Conservation (phyloP, 1,140 invertebrate species). For the Ips nitidus region DNA sequence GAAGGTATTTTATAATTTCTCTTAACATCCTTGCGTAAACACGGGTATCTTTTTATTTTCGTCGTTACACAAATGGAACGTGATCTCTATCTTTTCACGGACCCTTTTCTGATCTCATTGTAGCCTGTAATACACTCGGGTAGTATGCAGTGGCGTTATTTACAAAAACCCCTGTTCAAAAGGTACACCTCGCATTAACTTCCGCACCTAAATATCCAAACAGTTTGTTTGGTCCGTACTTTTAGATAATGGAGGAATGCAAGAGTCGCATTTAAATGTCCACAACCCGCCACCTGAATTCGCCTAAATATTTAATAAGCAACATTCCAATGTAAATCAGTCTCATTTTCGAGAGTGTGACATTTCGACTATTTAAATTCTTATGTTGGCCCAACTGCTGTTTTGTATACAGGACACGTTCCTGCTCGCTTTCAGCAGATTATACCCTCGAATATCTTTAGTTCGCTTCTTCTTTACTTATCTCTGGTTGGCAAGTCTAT, state of each 20-base stretch:
- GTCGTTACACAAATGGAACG: no score
- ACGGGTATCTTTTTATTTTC: no score
- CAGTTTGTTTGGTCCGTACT: constrained; percentile 30
- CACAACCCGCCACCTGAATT: constrained; percentile 33
- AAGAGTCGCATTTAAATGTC: constrained; percentile 31
- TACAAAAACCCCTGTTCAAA: no score
- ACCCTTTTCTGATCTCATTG: no score
- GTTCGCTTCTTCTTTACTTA: constrained; percentile 47
- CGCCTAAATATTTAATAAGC: constrained; percentile 50
- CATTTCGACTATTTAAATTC: constrained; percentile 51
- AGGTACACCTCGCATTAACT: no score
- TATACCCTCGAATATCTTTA: constrained; percentile 48
- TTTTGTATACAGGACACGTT: constrained; percentile 48
- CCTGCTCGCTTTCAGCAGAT: constrained; percentile 45
- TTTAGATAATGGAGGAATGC: constrained; percentile 35
- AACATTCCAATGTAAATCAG: constrained; percentile 51
- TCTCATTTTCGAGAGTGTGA: constrained; percentile 50
- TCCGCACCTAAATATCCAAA: constrained; percentile 27
- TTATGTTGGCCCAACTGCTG: constrained; percentile 38
- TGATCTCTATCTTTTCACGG: no score
- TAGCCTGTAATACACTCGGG: no score
- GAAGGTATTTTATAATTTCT: constrained; percentile 11
- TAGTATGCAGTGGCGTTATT: no score
- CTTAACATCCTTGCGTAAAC: not conserved
- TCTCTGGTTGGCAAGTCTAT: constrained; percentile 45